Evolutionary conservation across 30 jellyfish, hydroid and myxozoan genomes (phyloP).

Genomic region (Turritopsis dohrnii): DNA sequence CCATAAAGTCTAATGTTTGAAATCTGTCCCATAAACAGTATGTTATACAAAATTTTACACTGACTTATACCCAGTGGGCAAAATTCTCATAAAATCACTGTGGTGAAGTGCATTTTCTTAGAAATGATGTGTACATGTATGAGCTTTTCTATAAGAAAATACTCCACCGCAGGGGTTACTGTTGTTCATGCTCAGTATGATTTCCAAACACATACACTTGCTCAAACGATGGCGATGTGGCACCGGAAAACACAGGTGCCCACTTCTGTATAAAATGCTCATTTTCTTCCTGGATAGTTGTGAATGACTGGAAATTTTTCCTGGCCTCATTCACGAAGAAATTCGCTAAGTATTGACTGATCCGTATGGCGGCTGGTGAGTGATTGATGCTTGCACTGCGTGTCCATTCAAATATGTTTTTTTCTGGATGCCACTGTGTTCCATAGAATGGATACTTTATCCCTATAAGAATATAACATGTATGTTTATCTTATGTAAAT

Average conservation of each 20-base stretch:
- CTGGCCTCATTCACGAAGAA: constrained; percentile 51
- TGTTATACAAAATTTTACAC: too few relatives aligned
- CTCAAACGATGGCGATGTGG: constrained; percentile 37
- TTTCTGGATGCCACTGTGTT: constrained; percentile 69
- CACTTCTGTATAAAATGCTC: constrained; percentile 34
- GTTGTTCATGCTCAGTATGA: constrained; percentile 1
- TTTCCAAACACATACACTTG: constrained; percentile 46
- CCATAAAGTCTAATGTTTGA: too few relatives aligned
- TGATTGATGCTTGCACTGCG: constrained; percentile 30
- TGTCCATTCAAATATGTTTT: constrained; percentile 59
- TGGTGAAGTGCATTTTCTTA: too few relatives aligned
- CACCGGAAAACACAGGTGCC: constrained; percentile 38
- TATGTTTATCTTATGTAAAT: not conserved
- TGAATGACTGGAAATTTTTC: constrained; percentile 35
- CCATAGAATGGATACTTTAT: constrained; percentile 57
- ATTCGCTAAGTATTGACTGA: constrained; percentile 46
- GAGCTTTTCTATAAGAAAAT: too few relatives aligned
- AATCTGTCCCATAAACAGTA: too few relatives aligned
- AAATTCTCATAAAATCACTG: too few relatives aligned
- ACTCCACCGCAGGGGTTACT: too few relatives aligned
- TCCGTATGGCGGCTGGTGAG: constrained; percentile 37
- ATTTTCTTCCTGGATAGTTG: constrained; percentile 15
- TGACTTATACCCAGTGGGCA: too few relatives aligned
- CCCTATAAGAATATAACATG: constrained; percentile 22
- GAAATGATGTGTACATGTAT: too few relatives aligned